These are phyloP conservation scores for Rhinoraja longicauda DNA, from an alignment of 2,797 vertebrate species.

Conservation along the genomic window DNA sequence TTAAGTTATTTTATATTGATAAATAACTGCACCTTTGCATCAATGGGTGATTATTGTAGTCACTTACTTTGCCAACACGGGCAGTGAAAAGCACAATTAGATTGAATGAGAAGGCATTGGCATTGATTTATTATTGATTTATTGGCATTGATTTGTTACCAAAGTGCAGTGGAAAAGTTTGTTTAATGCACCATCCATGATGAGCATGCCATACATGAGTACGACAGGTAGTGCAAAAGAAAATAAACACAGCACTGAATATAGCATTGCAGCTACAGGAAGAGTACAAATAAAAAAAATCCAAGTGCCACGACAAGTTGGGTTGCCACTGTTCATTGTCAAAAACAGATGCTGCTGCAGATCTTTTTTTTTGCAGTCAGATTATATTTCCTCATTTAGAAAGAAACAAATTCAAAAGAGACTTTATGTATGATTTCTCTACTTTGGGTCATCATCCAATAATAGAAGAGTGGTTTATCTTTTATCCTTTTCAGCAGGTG, in stretches of 20 bases:
- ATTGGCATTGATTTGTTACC: too few species aligned
- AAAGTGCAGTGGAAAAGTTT: too few species aligned
- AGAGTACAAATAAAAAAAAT: too few species aligned
- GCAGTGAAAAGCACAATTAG: not conserved
- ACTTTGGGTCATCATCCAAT: not conserved
- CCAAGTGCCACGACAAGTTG: too few species aligned
- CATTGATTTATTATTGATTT: too few species aligned
- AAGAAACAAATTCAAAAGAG: not conserved
- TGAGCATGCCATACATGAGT: too few species aligned
- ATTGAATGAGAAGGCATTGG: not conserved
- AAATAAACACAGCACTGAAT: too few species aligned
- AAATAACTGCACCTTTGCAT: not conserved
- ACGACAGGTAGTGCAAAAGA: too few species aligned
- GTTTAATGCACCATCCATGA: too few species aligned
- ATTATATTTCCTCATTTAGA: not conserved
- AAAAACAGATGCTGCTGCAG: not conserved
- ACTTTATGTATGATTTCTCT: not conserved
- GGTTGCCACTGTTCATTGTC: not conserved
- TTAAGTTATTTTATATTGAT: not conserved
- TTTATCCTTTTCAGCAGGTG: not conserved
- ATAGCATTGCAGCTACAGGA: too few species aligned
- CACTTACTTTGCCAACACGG: not conserved
- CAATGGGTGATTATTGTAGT: not conserved
- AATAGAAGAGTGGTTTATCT: not conserved
- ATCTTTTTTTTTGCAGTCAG: not conserved